Evolutionary conservation across 2,888 invertebrate genomes (phyloP), one percentile per base, ranked within the genome.

Genomic region (Athrips mouffetella): DNA sequence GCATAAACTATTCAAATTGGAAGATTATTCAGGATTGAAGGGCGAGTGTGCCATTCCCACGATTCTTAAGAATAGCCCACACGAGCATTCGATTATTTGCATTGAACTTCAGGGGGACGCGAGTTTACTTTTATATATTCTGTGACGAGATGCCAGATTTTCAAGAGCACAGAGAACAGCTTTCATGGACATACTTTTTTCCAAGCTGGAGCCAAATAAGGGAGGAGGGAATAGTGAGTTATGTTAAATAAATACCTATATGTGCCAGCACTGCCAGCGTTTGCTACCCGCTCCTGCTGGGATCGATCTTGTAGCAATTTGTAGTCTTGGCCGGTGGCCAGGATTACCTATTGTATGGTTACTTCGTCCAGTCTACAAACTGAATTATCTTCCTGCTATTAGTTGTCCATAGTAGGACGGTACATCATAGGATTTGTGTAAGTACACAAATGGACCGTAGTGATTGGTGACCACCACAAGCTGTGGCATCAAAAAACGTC

Each of bases 271-370:
- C n/a, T n/a, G 30, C 44, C 20, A 31, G 21, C 2, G 21, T 31
- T 31, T 44, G 31, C 10, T 21, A 30, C 44, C 44, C 15, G 13
- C 21, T 21, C 1, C 21, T 21, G 11, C 37, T 37, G 10, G 30
- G 56, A 69, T 71, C 67, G 70, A 67, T 70, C 48, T 55, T 63
- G 62, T 56, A 60, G 59, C 62, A 58, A 67, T 64, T 67, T 65
- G 63, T 59, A 50, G 55, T 54, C 41, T 64, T 76, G 76, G 73
- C 72, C 51, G 47, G 44, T 48, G 48, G 71, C 75, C 74, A 76
- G 58, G 50, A 57, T 15, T 29, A 49, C 46, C 40, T 41, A 18
- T 44, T 16, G 49, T 35, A 23, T 15, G 21, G 3, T 13, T 11
- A 21, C 11, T 40, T 40, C 25, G 25, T 25, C 42, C n/a, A n/a